These are phyloP conservation scores for Aspiorhynchus laticeps DNA, from an alignment of 2,113 vertebrate genomes.

Conservation along the genomic window DNA sequence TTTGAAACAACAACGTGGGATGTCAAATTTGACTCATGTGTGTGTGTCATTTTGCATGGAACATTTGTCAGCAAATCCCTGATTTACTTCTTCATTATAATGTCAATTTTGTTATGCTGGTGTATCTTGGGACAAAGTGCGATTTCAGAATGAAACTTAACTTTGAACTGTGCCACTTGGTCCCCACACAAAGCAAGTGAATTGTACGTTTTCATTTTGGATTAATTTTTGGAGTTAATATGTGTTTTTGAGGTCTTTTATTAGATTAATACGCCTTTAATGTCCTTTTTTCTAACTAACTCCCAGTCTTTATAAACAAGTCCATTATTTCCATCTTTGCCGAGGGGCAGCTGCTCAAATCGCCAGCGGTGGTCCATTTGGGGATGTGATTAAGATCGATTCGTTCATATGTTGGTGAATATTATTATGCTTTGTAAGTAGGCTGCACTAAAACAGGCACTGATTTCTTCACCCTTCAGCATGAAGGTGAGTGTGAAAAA, in stretches of 20 bases:
- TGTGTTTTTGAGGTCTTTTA: background rate
- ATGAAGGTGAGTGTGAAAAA: conserved; percentile 35
- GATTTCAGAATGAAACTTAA: background rate
- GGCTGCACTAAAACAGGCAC: conserved; percentile 1
- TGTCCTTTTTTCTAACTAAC: background rate
- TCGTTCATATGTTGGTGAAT: background rate
- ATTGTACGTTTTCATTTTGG: background rate
- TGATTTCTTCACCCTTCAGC: conserved; percentile 28
- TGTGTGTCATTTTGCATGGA: conserved; percentile 16
- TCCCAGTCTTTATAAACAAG: background rate
- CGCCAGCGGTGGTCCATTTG: background rate
- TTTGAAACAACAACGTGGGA: conserved; percentile 5
- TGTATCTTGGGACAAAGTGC: background rate
- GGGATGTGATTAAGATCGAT: conserved; percentile 1
- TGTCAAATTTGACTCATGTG: conserved; percentile 40
- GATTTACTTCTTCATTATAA: background rate
- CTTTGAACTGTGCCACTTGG: background rate
- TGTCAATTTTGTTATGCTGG: background rate
- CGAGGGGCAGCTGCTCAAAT: background rate
- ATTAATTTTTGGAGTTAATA: background rate
- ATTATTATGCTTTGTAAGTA: conserved; percentile 24
- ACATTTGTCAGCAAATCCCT: conserved; percentile 35
- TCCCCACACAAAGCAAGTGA: background rate
- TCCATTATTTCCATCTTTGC: background rate
- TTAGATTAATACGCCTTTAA: background rate